These are phyloP conservation scores for Naso thynnoides DNA, from an alignment of 2,797 vertebrate species.

Conservation along the genomic window DNA sequence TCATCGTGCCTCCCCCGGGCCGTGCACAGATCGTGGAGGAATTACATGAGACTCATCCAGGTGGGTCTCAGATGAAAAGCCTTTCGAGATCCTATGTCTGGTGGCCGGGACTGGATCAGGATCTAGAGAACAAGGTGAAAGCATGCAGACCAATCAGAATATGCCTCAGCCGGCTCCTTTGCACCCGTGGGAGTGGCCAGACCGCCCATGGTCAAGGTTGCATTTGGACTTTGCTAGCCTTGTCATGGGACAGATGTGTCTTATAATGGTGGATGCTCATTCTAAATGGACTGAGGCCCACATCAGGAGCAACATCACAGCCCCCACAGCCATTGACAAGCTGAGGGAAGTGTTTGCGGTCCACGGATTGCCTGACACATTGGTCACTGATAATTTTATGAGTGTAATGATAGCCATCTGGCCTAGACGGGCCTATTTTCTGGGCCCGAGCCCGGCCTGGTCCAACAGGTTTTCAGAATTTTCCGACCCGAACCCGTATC, in stretches of 20 bases:
- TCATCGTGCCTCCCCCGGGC: background rate
- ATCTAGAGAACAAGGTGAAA: slow-evolving; percentile 33
- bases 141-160: slow-evolving; percentile 27
- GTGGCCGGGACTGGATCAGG: slow-evolving; percentile 29
- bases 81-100: slow-evolving; percentile 31
- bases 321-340: slow-evolving; percentile 13
- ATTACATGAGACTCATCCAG: slow-evolving; percentile 11
- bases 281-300: slow-evolving; percentile 28
- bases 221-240: slow-evolving; percentile 34
- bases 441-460: too few species aligned
- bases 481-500: too few species aligned
- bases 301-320: slow-evolving; percentile 35
- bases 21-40: background rate
- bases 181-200: slow-evolving; percentile 30
- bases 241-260: slow-evolving; percentile 22
- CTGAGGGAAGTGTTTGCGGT: slow-evolving; percentile 33
- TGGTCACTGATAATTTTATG: slow-evolving; percentile 35
- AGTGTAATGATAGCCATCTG: too few species aligned
- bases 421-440: too few species aligned
- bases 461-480: too few species aligned
- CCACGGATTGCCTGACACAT: background rate
- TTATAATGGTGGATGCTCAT: slow-evolving; percentile 13
- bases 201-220: slow-evolving; percentile 27
- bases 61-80: slow-evolving; percentile 3
- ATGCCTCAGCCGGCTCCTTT: background rate